Conservation (phyloP, 2,797 vertebrate species). For the Aratinga solstitialis region DNA sequence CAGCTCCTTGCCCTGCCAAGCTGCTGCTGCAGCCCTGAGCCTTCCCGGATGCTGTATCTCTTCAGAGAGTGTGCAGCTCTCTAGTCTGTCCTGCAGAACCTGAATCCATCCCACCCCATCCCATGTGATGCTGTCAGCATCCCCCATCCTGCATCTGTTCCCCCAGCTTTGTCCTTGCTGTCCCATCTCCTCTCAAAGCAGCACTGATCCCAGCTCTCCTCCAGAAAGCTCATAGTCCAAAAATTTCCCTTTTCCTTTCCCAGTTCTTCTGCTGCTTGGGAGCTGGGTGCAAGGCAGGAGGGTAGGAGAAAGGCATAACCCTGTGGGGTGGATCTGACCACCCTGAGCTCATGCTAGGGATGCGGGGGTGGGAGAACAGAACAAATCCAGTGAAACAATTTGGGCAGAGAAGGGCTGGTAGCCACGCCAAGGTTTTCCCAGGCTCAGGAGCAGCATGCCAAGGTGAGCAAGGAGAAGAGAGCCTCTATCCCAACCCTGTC, state of each 20-base stretch:
- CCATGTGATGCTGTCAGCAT: accelerated
- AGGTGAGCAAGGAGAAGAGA: neutral
- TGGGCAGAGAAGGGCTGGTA: neutral
- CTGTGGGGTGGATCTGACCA: accelerated
- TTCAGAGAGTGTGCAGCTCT: neutral
- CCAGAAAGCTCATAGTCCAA: neutral
- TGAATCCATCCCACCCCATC: neutral
- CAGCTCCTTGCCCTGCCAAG: neutral
- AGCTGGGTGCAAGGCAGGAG: neutral
- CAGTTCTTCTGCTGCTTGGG: neutral
- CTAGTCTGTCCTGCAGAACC: neutral
- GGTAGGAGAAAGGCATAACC: neutral
- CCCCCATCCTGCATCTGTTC: neutral
- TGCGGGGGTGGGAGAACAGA: neutral
- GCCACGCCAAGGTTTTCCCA: neutral
- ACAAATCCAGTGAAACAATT: neutral
- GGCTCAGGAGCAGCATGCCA: neutral
- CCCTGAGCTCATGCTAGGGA: neutral
- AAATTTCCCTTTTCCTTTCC: neutral
- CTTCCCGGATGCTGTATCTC: neutral
- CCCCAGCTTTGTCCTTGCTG: neutral
- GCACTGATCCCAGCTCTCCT: neutral
- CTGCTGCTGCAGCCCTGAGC: neutral
- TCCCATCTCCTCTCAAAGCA: neutral
- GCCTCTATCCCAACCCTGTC: neutral